Base-by-base conservation (phyloP, 2,888 invertebrate species). In the Hemithea aestivaria region DNA sequence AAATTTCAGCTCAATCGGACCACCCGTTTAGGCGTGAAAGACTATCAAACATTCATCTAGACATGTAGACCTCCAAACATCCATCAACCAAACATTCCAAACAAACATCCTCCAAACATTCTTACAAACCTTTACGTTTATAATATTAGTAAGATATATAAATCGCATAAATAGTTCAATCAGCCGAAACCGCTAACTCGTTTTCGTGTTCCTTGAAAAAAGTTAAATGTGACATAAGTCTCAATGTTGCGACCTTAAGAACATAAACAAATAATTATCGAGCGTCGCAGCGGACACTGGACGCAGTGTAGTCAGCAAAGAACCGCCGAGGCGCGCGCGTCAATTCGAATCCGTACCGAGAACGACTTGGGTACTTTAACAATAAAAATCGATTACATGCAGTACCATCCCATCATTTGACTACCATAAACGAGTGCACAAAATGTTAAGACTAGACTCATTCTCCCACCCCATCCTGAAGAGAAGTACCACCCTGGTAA, bases 401-500 rank as follows among this genome's bases (percentile, higher is more conserved):
- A 45, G 45, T 45, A 16, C 27, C 28, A 27, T 35, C 10, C 16
- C 24, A 35, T 10, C 27, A 29, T 25, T 28, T 8, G 27, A 27
- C 23, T 11, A 9, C n/a, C 32, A 10, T 22, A 40, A 33, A 46
- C 45, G 42, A 37, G 40, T 35, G 10, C 12, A n/a, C 7, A 55
- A 38, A 45, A 68, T 68, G 67, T 54, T 65, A 11, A 54, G 38
- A 25, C 45, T 68, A 27, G 53, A 62, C 33, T 41, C 40, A 23
- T 52, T 58, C 21, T 40, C 51, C 3, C 51, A 53, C 22, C 57
- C 53, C 2, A 53, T 66, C 20, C 40, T 67, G 38, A 63, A 56
- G 35, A 62, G 62, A 37, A 72, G 59, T 49, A 58, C 55, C 21
- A 51, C 44, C 10, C 53, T 75, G 33, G 46, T 74, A 2, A 81